Percentiles rank a stretch among this genome's conserved stretches.
Conservation (phyloP, 1,140 invertebrate species). For the Ooceraea biroi region DNA sequence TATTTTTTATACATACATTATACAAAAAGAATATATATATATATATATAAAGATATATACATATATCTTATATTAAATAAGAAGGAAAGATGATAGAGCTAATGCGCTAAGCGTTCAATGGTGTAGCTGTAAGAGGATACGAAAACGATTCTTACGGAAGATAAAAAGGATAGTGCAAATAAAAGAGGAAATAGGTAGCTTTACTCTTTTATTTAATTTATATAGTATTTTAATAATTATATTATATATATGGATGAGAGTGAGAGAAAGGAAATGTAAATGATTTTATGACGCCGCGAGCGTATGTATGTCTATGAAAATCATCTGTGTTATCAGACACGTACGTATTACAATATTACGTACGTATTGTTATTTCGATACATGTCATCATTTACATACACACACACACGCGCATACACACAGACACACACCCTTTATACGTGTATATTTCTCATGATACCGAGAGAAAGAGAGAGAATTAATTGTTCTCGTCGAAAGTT, state of each 20-base stretch:
- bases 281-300: background rate
- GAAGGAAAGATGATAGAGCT: constrained; percentile 19
- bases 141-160: background rate
- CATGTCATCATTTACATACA: constrained; percentile 28
- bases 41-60: background rate
- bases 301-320: background rate
- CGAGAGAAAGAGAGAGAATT: no score
- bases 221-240: constrained; percentile 69
- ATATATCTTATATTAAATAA: constrained; percentile 6
- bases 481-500: constrained; percentile 17
- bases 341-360: background rate
- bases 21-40: constrained; percentile 55
- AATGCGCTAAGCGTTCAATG: constrained; percentile 9
- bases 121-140: constrained; percentile 21
- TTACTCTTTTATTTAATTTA: constrained; percentile 66
- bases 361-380: constrained; percentile 34
- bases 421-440: constrained; percentile 23
- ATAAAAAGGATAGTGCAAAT: constrained; percentile 6
- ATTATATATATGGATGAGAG: constrained; percentile 9
- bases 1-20: constrained; percentile 77
- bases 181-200: constrained; percentile 26
- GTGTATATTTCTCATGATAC: constrained; percentile 38
- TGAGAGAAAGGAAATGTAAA: background rate
- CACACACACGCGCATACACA: constrained; percentile 1
- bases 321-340: constrained; percentile 4